Percentiles rank a stretch among this genome's conserved stretches.
Evolutionary conservation across 1,140 invertebrate genomes (phyloP).

Genomic region (Propsilocerus akamusi): DNA sequence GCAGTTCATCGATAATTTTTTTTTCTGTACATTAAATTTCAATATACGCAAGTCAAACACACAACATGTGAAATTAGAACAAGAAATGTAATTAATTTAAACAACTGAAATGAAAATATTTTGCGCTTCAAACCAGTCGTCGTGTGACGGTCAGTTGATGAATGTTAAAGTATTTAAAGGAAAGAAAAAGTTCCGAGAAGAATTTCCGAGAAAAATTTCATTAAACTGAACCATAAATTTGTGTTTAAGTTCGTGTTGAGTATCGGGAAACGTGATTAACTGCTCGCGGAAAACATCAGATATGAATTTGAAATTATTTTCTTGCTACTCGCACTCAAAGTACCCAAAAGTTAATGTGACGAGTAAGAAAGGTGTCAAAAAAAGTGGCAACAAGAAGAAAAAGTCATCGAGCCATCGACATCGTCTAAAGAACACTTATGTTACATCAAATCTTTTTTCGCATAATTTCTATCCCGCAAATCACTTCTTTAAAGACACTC

Average conservation of each 20-base stretch:
- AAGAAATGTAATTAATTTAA: not conserved
- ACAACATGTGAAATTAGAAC: not conserved
- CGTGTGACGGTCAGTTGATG: not conserved
- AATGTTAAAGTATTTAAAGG: conserved; percentile 1
- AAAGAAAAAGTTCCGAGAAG: not conserved
- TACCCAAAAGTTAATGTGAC: not conserved
- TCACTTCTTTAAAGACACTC: not conserved
- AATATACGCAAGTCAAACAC: not conserved
- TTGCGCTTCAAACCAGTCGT: not conserved
- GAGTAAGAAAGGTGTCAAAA: not conserved
- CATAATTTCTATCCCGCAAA: conserved; percentile 1
- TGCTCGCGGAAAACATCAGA: not conserved
- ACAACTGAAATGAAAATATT: not conserved
- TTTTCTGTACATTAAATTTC: not conserved
- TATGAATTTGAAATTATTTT: not conserved
- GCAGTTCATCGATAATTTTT: too few relatives aligned
- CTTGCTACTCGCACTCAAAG: not conserved
- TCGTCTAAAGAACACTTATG: not conserved
- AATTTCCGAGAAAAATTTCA: not conserved
- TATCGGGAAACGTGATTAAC: not conserved
- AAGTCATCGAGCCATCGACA: not conserved
- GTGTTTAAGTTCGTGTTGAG: too few relatives aligned
- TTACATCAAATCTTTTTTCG: not conserved
- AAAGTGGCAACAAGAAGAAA: not conserved
- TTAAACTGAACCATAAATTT: not conserved